Evolutionary conservation across 2,797 vertebrate genomes (phyloP).

Genomic region (Carduelis carduelis): DNA sequence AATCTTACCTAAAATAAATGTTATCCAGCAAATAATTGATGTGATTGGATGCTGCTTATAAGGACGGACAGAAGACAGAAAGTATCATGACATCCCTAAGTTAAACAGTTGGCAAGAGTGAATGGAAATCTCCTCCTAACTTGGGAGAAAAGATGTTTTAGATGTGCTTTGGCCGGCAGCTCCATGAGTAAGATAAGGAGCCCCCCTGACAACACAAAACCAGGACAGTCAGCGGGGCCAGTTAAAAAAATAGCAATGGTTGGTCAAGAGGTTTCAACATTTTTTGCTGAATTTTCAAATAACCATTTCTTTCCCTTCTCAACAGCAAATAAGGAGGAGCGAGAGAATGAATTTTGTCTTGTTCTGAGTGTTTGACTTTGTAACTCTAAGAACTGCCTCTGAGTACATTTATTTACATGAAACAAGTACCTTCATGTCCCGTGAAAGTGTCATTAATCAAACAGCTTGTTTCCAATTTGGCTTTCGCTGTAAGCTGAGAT

Average conservation of each 20-base stretch:
- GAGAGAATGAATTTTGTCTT: not conserved
- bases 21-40: not conserved
- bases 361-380: not conserved
- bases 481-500: not conserved
- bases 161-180: not conserved
- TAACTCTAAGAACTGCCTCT: not conserved
- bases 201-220: not conserved
- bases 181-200: not conserved
- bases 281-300: not conserved
- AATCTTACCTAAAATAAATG: not conserved
- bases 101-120: not conserved
- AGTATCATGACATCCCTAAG: not conserved
- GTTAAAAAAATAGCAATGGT: not conserved
- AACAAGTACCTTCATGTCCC: not conserved
- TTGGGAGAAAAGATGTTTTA: not conserved
- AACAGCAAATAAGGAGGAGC: not conserved
- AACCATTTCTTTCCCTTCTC: not conserved
- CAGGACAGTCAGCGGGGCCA: not conserved
- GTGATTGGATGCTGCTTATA: not conserved
- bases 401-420: not conserved
- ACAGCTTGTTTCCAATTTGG: not conserved
- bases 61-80: not conserved
- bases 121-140: not conserved
- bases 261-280: not conserved
- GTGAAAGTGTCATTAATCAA: not conserved